These are phyloP conservation scores for Neelides sp. DNA, from an alignment of 1,140 invertebrate species.

Conservation along the genomic window DNA sequence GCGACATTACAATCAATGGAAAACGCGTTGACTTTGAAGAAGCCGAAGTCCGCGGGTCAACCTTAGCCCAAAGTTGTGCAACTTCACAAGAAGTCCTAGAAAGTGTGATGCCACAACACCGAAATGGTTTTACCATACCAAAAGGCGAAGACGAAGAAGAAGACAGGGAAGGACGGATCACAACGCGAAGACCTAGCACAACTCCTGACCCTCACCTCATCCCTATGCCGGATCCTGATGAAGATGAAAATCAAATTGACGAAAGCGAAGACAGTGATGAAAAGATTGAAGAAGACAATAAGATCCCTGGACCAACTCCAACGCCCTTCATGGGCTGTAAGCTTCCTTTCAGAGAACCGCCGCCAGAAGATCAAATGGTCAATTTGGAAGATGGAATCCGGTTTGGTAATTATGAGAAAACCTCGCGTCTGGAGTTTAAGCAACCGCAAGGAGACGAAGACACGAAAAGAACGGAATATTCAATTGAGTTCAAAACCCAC, in stretches of 20 bases:
- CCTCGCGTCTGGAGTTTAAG: constrained; percentile 20
- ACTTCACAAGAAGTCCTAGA: constrained; percentile 35
- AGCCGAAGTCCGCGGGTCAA: constrained; percentile 42
- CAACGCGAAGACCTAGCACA: not conserved
- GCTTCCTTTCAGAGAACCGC: constrained; percentile 15
- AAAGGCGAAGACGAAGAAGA: constrained; percentile 3
- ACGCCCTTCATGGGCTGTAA: constrained; percentile 19
- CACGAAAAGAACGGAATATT: constrained; percentile 48
- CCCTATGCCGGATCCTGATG: constrained; percentile 33
- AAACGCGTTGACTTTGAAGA: constrained; percentile 67
- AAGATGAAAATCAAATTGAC: not conserved
- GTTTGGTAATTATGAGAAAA: constrained; percentile 27
- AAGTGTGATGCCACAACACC: constrained; percentile 37
- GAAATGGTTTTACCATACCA: constrained; percentile 14
- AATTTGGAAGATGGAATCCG: constrained; percentile 23
- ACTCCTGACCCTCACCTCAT: no score
- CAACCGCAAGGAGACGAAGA: constrained; percentile 21
- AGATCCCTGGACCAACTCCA: constrained; percentile 8
- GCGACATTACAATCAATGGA: constrained; percentile 71
- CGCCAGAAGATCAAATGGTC: not conserved
- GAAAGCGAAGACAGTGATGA: constrained; percentile 4
- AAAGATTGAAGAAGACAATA: not conserved
- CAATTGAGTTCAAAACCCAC: constrained; percentile 67
- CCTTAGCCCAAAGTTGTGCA: constrained; percentile 31
- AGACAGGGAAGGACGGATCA: constrained; percentile 2